A percentile compares a stretch with the other conserved stretches of the same genome.
phyloP scores from a whole-genome alignment of 2,888 invertebrate genomes.

The Listrodromus nycthemerus region DNA sequence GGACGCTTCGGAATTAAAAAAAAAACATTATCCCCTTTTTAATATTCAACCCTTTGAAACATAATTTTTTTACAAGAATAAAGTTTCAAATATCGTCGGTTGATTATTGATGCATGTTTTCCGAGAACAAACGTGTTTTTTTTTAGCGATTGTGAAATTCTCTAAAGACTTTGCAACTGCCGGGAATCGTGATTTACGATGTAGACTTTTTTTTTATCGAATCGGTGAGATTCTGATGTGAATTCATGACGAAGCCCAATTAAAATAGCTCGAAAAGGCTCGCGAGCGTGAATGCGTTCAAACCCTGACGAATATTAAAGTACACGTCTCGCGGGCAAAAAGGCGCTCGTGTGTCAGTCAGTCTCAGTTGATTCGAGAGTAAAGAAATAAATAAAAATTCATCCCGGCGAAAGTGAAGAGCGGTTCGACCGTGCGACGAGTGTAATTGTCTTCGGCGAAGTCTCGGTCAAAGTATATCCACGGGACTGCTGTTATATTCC shows the following conservation, averaged over 20 bases:
- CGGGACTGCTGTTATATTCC: constrained; percentile 16
- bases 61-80: too few species aligned
- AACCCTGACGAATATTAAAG: constrained; percentile 30
- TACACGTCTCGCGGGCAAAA: constrained; percentile 7
- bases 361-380: background rate
- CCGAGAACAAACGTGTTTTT: too few species aligned
- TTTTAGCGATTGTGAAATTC: background rate
- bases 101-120: too few species aligned
- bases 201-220: background rate
- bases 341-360: background rate
- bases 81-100: too few species aligned
- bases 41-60: too few species aligned
- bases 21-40: too few species aligned
- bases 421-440: constrained; percentile 38
- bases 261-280: constrained; percentile 45
- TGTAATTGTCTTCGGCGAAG: constrained; percentile 63
- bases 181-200: background rate
- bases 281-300: constrained; percentile 2
- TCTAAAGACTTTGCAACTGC: background rate
- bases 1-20: too few species aligned
- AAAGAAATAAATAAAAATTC: constrained; percentile 14
- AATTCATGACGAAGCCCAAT: constrained; percentile 14
- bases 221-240: constrained; percentile 1
- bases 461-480: constrained; percentile 38
- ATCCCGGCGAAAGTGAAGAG: constrained; percentile 49